These are phyloP conservation scores for Geotrypetes seraphini DNA, from an alignment of 2,797 vertebrate genomes.

Conservation along the genomic window DNA sequence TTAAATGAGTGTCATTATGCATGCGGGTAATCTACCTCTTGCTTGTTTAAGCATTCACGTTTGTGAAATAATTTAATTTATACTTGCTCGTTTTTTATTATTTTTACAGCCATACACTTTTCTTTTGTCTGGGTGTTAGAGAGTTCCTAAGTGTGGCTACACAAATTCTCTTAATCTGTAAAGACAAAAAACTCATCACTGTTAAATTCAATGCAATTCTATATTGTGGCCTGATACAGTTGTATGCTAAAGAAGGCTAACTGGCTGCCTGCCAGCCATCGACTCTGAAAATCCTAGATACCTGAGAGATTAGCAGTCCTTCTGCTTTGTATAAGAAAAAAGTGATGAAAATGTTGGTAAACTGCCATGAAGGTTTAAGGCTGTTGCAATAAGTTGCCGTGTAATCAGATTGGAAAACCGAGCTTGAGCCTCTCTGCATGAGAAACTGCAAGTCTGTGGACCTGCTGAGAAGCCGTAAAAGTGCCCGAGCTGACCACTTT, in stretches of 20 bases:
- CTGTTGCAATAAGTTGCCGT: constrained; percentile 68
- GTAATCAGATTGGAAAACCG: constrained; percentile 72
- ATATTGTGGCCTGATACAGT: constrained; percentile 54
- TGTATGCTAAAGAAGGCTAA: constrained; percentile 62
- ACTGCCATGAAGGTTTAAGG: constrained; percentile 78
- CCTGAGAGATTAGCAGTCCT: constrained; percentile 75
- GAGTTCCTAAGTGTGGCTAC: constrained; percentile 30
- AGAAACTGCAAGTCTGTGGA: constrained; percentile 55
- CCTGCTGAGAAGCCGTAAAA: constrained; percentile 54
- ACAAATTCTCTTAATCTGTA: constrained; percentile 29
- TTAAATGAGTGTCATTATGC: too few relatives aligned
- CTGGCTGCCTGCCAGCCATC: constrained; percentile 77
- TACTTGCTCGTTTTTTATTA: constrained; percentile 14
- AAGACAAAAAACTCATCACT: constrained; percentile 41
- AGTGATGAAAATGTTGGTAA: constrained; percentile 68
- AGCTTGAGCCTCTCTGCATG: constrained; percentile 55
- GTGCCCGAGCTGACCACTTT: constrained; percentile 60
- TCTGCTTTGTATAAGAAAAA: constrained; percentile 67
- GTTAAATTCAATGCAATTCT: constrained; percentile 64
- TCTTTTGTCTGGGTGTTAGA: not conserved
- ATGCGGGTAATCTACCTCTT: too few relatives aligned
- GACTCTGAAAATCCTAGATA: constrained; percentile 71
- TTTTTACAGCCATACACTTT: constrained; percentile 3
- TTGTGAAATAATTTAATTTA: constrained; percentile 9
- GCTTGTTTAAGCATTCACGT: constrained; percentile 1